Evolutionary conservation across 2,797 vertebrate species (phyloP).

Genomic region (Pteronotus mesoamericanus): DNA sequence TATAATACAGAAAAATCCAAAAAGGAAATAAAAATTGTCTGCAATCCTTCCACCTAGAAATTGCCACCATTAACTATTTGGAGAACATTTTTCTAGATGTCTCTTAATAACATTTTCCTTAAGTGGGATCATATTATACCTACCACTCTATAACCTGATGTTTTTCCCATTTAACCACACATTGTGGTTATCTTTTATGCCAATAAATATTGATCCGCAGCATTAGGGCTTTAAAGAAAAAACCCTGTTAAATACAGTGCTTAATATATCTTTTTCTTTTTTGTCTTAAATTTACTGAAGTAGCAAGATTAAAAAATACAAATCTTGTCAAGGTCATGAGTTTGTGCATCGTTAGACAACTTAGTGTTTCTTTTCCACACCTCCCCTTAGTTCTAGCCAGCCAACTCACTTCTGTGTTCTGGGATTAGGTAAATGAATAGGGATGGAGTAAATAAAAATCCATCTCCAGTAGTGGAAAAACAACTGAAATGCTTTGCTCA

Average conservation of each 20-base stretch:
- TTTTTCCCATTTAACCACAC: background rate
- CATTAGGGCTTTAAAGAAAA: background rate
- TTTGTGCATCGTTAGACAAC: constrained; percentile 21
- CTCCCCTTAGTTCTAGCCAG: background rate
- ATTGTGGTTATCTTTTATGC: constrained; percentile 39
- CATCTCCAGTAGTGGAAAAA: background rate
- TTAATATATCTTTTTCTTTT: background rate
- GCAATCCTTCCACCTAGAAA: background rate
- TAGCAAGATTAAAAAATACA: constrained; percentile 28
- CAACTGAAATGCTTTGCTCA: background rate
- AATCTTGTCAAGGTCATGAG: background rate
- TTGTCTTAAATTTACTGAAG: constrained; percentile 39
- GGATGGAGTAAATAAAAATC: background rate
- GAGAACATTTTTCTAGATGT: constrained; percentile 38
- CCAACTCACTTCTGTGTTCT: background rate
- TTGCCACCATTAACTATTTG: background rate
- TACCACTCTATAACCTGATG: constrained; percentile 7
- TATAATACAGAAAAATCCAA: background rate
- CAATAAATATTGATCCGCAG: constrained; percentile 32
- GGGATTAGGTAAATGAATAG: background rate
- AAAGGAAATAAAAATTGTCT: background rate
- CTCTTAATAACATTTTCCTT: constrained; percentile 32
- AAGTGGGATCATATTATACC: constrained; percentile 35
- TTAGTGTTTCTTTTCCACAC: background rate
- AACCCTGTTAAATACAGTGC: background rate